Base-by-base conservation (phyloP, 2,888 invertebrate genomes). In the Rhabditoides inermis region DNA sequence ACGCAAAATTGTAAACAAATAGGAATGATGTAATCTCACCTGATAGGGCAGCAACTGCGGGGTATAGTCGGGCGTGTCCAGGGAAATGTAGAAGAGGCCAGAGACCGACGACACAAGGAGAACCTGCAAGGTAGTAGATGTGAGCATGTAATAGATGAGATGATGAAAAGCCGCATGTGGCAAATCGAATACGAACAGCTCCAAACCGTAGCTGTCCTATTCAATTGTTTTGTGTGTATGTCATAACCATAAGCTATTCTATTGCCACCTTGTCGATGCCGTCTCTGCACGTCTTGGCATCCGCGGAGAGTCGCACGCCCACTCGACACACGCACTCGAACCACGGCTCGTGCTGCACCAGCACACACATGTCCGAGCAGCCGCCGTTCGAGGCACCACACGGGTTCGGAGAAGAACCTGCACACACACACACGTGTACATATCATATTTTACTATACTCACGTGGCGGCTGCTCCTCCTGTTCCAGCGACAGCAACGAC, bases 41-140 rank as follows among this genome's bases (percentile, higher is more conserved):
- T 46, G 25, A 35, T 51, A 51, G 7, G 45, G 39, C 12, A 63
- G 39, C 2, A 53, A 22, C 26, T 53, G 49, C 3, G 62, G 62
- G 5, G 64, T 58, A 22, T 53, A 57, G 37, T 64, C 66, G 22
- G 45, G 22, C 3, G 66, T 64, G 40, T 64, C 64, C 27, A 64
- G 47, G 1, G 60, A 59, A 20, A 65, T 52, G 45, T 49, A 62
- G 47, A 50, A 64, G 7, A 64, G 49, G 2, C 59, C 59, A 22
- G 53, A 47, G 22, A 52, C 45, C 7, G 64, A 47, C 2, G 55
- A 67, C 4, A 64, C 51, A 12, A 64, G 36, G n/a, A 64, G 47
- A 4, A 56, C 54, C 45, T 51, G 25, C 15, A n/a, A 20, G 15
- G 20, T 7, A 20, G n/a, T 20, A 10, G 40, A 39, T n/a, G 7